Conservation (phyloP, 2,888 invertebrate species). For the Meiosimyza platycephala region DNA sequence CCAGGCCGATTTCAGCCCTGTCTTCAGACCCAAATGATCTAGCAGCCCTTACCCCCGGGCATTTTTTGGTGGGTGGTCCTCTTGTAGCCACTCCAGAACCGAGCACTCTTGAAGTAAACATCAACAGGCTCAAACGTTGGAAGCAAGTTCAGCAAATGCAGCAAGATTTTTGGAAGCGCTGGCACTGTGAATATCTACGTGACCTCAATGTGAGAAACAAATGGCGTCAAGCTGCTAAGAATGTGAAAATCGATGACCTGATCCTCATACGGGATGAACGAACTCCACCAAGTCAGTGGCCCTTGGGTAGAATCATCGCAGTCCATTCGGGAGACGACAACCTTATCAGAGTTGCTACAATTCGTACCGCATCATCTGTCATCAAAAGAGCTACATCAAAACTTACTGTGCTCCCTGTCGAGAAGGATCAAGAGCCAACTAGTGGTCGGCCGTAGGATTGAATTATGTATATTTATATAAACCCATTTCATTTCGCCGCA, state of each 20-base stretch:
- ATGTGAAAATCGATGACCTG: not conserved
- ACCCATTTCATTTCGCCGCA: not conserved
- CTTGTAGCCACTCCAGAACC: constrained; percentile 29
- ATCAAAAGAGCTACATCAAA: not conserved
- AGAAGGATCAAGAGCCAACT: too few relatives aligned
- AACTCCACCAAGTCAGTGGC: constrained; percentile 1
- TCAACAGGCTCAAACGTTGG: constrained; percentile 27
- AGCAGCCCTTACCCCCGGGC: constrained; percentile 36
- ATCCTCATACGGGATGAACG: not conserved
- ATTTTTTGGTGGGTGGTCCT: constrained; percentile 34
- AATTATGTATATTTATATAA: too few relatives aligned
- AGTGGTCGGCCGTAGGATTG: too few relatives aligned
- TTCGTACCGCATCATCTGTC: not conserved
- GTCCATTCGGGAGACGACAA: constrained; percentile 17
- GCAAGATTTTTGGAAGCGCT: constrained; percentile 30
- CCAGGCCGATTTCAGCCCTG: constrained; percentile 24
- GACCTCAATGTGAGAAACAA: not conserved
- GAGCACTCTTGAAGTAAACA: constrained; percentile 16
- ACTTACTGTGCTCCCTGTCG: too few relatives aligned
- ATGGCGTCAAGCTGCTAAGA: not conserved
- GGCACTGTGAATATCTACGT: constrained; percentile 22
- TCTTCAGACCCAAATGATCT: constrained; percentile 34
- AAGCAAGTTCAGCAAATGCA: constrained; percentile 37
- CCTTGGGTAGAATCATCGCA: constrained; percentile 19
- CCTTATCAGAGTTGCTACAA: not conserved